Evolutionary conservation across 2,797 vertebrate species (phyloP), one percentile per base, ranked within the genome.

Genomic region (Lagorchestes hirsutus): DNA sequence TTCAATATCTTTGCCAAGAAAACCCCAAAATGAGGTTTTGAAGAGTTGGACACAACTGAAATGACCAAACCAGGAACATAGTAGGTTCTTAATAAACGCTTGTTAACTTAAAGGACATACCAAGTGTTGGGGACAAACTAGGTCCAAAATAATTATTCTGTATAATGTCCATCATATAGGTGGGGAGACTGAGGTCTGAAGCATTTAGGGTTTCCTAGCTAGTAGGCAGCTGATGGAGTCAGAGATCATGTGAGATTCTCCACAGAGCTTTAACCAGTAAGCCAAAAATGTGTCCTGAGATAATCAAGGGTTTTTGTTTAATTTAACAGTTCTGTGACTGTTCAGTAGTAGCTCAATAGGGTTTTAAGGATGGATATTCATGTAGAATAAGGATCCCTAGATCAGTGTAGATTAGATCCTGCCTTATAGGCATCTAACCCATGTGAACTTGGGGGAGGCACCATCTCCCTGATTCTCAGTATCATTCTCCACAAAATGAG

Each of bases 91-190:
- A 82, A 87, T 87, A 74, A 67, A 74, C 40, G 0, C 74, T 50
- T 27, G 24, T 27, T 22, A 87, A 50, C 22, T 50, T 50, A 82
- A 24, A 82, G 29, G 40, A 8, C 18, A 74, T 74, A 40, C 2
- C 18, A 46, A 50, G 40, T 50, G 3, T 40, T 46, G 40, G 24
- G 74, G 40, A 46, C 74, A 27, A 50, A 24, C 18, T 50, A 50
- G 24, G 40, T 10, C 22, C 11, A 27, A 40, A 34, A 58, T 1
- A 0, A 31, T 62, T 54, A 0, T 55, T 95, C 52, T 91, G 59
- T 94, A 59, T 94, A 94, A 28, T 14, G 22, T 90, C 93, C 55
- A 56, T 55, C 92, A 92, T 93, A 34, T 87, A 28, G 16, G 54
- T 90, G 91, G 54, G 87, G 67, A 67, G 40, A 40, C 28, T 1